Evolutionary conservation across 2,113 vertebrate genomes (phyloP), one percentile per base, ranked within the genome.

Genomic region (Peromyscus californicus): DNA sequence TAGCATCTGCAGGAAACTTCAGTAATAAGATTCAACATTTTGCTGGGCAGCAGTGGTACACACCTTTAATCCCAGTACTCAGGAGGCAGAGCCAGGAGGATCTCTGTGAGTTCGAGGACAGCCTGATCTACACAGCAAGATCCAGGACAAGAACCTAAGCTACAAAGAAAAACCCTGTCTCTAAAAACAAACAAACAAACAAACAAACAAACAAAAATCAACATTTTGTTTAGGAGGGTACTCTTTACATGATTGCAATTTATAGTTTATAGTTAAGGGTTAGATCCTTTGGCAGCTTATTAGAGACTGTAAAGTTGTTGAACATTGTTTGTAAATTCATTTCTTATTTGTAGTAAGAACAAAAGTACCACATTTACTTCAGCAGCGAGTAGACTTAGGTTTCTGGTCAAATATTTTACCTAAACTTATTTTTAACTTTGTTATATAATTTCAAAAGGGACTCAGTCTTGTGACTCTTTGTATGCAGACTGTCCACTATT

Each of bases 1-100:
- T 94, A 94, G 89, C 85, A 97, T 93, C 0, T 5, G 48, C 95
- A 92, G 31, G 82, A 87, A 97, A 96, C 63, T 45, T 91, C 33
- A 29, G 17, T 54, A 65, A 51, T 95, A 61, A 92, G 82, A 39
- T 61, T 67, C 21, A 89, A 91, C 74, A 79, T 5, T 92, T 36
- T 86, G 42, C 51, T 9, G 51, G 51, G 51, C 51, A 51, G 51
- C 51, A 51, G 51, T 51, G 10, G 51, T 9, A 51, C 51, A 51
- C 51, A 11, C 9, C 51, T 51, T 51, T 51, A 51, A 51, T 51
- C 51, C 51, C 7, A 51, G 51, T 51, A 51, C 51, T 51, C 8
- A 51, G 51, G 10, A 51, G 51, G 51, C 8, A 51, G 51, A 51
- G 51, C 51, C 51, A 51, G 51, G 10, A 51, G 9, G 51, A 51